A percentile compares a stretch with the other conserved stretches of the same genome.
phyloP scores from a whole-genome alignment of 2,888 invertebrate genomes.

The Ryuthela nishihirai region DNA sequence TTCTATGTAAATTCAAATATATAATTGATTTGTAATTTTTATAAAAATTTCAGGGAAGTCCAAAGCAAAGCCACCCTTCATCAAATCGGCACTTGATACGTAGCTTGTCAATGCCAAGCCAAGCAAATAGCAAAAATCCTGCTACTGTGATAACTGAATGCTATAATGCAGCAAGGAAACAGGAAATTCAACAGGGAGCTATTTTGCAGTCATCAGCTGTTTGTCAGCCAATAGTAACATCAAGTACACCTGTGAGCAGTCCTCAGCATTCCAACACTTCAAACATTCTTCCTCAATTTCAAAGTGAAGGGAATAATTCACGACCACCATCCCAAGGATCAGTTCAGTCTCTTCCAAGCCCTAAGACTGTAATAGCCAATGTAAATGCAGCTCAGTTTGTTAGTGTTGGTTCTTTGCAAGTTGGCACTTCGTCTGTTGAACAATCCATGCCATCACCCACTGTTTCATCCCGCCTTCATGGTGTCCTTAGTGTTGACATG shows the following conservation, averaged over 20 bases:
- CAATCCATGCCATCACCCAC: constrained; percentile 6
- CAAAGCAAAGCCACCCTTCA: constrained; percentile 16
- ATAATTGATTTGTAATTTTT: not conserved
- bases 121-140: constrained; percentile 18
- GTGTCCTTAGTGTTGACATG: constrained; percentile 29
- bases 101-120: constrained; percentile 10
- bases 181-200: too few relatives aligned
- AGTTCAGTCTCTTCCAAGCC: constrained; percentile 26
- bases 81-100: constrained; percentile 20
- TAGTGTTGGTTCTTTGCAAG: constrained; percentile 28
- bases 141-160: constrained; percentile 1
- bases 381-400: constrained; percentile 41
- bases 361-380: constrained; percentile 39
- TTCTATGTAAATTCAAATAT: not conserved
- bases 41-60: constrained; percentile 25
- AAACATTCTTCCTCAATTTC: constrained; percentile 8
- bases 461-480: constrained; percentile 19
- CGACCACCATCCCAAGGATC: constrained; percentile 27
- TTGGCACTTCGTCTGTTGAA: constrained; percentile 15
- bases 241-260: constrained; percentile 4
- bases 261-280: not conserved
- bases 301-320: constrained; percentile 14
- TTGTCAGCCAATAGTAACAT: not conserved
- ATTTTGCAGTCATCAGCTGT: too few relatives aligned
- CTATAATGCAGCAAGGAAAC: too few relatives aligned